Evolutionary conservation across 2,113 vertebrate species (phyloP), one percentile per base, ranked within the genome.

Genomic region (Sclerurus mexicanus): DNA sequence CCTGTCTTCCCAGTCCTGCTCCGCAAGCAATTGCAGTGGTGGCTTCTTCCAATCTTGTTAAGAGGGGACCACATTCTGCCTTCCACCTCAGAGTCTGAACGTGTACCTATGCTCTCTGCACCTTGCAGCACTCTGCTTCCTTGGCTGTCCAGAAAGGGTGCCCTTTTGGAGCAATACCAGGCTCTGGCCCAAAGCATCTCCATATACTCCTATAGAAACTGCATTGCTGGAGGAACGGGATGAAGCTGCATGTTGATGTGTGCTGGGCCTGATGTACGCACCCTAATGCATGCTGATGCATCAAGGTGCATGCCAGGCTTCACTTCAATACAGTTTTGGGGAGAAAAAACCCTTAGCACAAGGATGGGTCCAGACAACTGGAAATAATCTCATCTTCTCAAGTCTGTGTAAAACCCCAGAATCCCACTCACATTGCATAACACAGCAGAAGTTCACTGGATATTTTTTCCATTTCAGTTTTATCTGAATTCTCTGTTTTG

Each of bases 71-170:
- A 58, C 20, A 35, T 49, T 53, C 39, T 81, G 55, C 42, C 7
- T 84, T 83, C 14, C 20, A 8, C 2, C 35, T 39, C 3, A 50
- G 60, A 67, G 39, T 4, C 9, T 53, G 55, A 59, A 15, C 8
- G 44, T 59, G 22, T 35, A 27, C 9, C 40, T 22, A 1, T 1
- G 0, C 28, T 44, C 7, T 27, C 17, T 58, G 76, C 19, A 37
- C 24, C 2, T 0, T 3, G 13, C 22, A 81, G 30, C 13, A 37
- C 7, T 11, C 42, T 73, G 14, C 18, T 47, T 56, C 72, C 31
- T 16, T 10, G 50, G 27, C 17, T 75, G 18, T 10, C 56, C 0
- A 0, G 55, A 35, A 14, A 63, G 8, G 16, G 5, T 33, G 4
- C 7, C 16, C 17, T 74, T 73, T 58, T 9, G 33, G 46, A 62